Evolutionary conservation across 2,888 invertebrate species (phyloP), one percentile per base, ranked within the genome.

Genomic region (Boloria euphrosyne): DNA sequence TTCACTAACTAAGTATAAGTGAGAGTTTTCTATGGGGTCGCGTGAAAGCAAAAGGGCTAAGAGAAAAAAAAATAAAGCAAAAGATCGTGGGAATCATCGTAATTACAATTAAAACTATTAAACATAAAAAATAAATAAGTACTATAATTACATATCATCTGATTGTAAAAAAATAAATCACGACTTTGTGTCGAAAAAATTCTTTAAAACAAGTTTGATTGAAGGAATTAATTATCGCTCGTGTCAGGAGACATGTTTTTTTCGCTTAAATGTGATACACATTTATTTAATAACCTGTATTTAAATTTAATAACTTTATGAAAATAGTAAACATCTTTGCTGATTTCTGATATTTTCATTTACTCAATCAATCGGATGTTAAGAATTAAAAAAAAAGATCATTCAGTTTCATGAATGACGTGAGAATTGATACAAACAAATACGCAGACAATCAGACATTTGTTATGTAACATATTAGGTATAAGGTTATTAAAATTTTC

Each of bases 121-220:
- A 59, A 49, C 59, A 50, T 38, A 50, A 59, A 59, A 16, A 38
- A 59, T 18, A 47, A 38, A 51, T 58, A 51, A 31, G 51, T 22
- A 57, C 50, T 49, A 51, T 58, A 51, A 57, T 64, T 52, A 58
- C 44, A 46, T 59, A 47, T 59, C 51, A 58, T 62, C 49, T 64
- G 44, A 46, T 27, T 46, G 51, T 49, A 47, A 53, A 46, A 47
- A 52, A 47, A 59, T 59, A 59, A 59, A 52, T 52, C 52, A 16
- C 46, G 47, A 49, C n/a, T 16, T n/a, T n/a, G n/a, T n/a, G n/a
- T n/a, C 13, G 16, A 53, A 47, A 31, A 65, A 47, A 65, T 53
- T n/a, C 17, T 38, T 58, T 53, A 52, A 59, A 52, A 59, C 59
- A 59, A 53, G 58, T 65, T 65, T 47, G 59, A 65, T 65, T 63